These are phyloP conservation scores for Glyptemys insculpta DNA, from an alignment of 2,797 vertebrate species.

Conservation along the genomic window DNA sequence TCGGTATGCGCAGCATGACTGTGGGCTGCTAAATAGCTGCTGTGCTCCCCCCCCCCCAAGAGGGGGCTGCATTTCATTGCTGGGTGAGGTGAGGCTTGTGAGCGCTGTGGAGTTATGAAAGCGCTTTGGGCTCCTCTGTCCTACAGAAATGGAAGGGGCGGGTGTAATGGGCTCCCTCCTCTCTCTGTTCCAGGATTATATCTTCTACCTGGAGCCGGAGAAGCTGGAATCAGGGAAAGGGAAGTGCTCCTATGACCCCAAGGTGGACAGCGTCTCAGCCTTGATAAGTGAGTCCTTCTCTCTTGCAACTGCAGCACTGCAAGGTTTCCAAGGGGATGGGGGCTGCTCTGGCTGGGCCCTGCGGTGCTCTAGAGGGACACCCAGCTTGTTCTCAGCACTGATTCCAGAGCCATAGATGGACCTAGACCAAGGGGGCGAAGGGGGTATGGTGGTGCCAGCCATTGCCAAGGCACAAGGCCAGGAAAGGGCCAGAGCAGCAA, in stretches of 20 bases:
- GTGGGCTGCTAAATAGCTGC: not conserved
- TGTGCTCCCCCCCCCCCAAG: not conserved
- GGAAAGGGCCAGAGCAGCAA: no score
- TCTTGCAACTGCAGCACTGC: not conserved
- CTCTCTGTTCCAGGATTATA: constrained; percentile 91
- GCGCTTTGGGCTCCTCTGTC: not conserved
- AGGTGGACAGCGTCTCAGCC: constrained; percentile 97
- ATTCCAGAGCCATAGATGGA: no score
- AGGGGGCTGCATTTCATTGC: not conserved
- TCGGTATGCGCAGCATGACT: not conserved
- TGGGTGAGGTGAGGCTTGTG: not conserved
- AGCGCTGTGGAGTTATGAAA: not conserved
- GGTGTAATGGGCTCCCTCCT: constrained; percentile 13
- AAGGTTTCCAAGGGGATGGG: no score
- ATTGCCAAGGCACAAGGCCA: no score
- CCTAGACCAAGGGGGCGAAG: no score
- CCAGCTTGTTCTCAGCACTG: no score
- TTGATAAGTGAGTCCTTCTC: constrained; percentile 93
- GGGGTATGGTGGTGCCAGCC: no score
- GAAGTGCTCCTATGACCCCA: constrained; percentile 98
- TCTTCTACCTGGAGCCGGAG: constrained; percentile 96
- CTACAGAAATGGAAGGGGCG: not conserved
- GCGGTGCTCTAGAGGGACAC: not conserved
- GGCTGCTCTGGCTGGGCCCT: not conserved
- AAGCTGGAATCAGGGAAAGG: constrained; percentile 99